These are phyloP conservation scores for Venusia cambrica DNA, from an alignment of 2,888 invertebrate genomes.

Conservation along the genomic window DNA sequence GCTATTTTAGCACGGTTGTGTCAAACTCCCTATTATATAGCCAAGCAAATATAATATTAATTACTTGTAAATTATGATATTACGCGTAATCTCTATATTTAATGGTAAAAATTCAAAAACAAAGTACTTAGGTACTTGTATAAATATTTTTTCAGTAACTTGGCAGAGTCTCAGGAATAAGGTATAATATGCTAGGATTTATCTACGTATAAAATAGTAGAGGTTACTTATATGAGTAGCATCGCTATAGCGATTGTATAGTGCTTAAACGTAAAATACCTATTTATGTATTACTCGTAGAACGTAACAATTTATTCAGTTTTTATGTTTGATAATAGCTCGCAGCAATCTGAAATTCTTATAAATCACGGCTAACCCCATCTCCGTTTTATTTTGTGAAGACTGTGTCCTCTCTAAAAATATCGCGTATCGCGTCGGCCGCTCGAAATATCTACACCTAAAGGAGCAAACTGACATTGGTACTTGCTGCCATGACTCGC, in stretches of 20 bases:
- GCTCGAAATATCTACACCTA: conserved; percentile 61
- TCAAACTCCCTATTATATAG: conserved; percentile 53
- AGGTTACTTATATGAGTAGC: too few relatives aligned
- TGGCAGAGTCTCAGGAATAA: too few relatives aligned
- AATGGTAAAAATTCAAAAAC: too few relatives aligned
- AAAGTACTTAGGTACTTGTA: too few relatives aligned
- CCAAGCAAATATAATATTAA: conserved; percentile 36
- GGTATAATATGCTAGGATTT: too few relatives aligned
- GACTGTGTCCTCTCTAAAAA: conserved; percentile 72
- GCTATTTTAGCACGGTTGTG: conserved; percentile 66
- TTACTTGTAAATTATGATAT: conserved; percentile 1
- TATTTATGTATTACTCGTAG: too few relatives aligned
- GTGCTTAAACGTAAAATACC: too few relatives aligned
- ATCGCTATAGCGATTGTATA: too few relatives aligned
- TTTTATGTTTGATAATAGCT: conserved; percentile 16
- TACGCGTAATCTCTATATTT: too few relatives aligned
- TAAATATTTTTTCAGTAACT: too few relatives aligned
- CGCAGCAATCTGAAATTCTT: conserved; percentile 38
- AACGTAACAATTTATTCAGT: conserved; percentile 10
- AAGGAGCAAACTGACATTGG: conserved; percentile 26
- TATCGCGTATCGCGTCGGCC: conserved; percentile 61
- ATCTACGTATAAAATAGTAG: too few relatives aligned
- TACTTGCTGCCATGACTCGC: conserved; percentile 20
- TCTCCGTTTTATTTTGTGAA: conserved; percentile 74
- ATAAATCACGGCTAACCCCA: conserved; percentile 62